A percentile compares a stretch with the other conserved stretches of the same genome.
These are phyloP conservation scores for Pterophyllum scalare DNA, from an alignment of 2,113 vertebrate genomes.

Conservation along the genomic window DNA sequence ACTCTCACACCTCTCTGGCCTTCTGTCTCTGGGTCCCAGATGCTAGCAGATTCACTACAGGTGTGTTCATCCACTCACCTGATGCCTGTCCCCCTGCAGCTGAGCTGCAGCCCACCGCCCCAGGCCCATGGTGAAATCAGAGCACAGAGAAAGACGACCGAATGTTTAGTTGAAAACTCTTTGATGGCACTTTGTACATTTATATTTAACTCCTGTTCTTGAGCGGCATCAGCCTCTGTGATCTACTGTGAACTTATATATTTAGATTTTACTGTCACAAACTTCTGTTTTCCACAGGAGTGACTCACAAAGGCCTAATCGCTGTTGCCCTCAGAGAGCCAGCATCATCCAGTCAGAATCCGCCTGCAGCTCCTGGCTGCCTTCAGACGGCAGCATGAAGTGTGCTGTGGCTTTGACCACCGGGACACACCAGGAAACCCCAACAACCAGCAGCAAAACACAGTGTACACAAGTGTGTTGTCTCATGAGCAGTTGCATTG, in stretches of 20 bases:
- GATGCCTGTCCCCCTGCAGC: not conserved
- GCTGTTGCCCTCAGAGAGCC: not conserved
- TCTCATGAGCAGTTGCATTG: not conserved
- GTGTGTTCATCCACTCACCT: not conserved
- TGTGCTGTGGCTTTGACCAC: not conserved
- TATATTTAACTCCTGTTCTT: not conserved
- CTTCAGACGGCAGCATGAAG: not conserved
- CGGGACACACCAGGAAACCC: slow-evolving; percentile 12
- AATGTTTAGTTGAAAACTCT: not conserved
- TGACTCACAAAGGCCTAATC: not conserved
- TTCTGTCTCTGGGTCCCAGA: not conserved
- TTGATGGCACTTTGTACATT: not conserved
- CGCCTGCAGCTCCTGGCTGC: not conserved
- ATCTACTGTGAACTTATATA: not conserved
- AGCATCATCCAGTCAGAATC: not conserved
- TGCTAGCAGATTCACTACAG: not conserved
- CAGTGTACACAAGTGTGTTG: not conserved
- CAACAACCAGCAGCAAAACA: not conserved
- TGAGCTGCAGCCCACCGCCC: not conserved
- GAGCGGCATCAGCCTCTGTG: not conserved
- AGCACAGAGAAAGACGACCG: not conserved
- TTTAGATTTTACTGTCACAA: not conserved
- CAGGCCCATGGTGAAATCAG: not conserved
- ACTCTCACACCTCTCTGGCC: not conserved
- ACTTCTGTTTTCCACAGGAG: not conserved